Evolutionary conservation across 2,113 vertebrate species (phyloP).

Genomic region (Lophochroa leadbeateri): DNA sequence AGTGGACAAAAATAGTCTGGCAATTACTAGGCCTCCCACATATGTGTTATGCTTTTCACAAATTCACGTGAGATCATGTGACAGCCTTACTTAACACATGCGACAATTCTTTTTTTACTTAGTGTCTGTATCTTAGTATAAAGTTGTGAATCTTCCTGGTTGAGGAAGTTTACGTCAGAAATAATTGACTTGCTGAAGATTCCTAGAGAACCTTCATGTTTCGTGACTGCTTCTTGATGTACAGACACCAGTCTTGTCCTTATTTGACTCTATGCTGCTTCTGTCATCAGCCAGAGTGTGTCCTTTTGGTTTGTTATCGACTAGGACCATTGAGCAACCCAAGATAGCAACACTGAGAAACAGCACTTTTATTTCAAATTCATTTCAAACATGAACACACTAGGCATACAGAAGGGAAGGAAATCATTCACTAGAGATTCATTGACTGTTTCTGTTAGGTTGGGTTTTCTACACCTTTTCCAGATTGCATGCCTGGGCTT

Average conservation of each 20-base stretch:
- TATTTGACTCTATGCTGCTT: neutral
- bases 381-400: neutral
- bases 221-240: neutral
- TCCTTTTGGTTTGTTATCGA: neutral
- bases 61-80: neutral
- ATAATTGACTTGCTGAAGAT: neutral
- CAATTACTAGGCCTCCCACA: neutral
- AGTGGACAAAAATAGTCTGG: neutral
- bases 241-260: neutral
- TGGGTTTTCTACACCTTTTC: neutral
- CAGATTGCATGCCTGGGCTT: neutral
- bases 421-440: neutral
- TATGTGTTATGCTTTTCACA: neutral
- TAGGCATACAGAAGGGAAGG: neutral
- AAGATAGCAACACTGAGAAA: neutral
- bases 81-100: neutral
- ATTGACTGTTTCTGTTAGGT: fast-evolving
- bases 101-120: neutral
- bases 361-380: neutral
- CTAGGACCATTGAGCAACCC: neutral
- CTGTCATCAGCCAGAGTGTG: neutral
- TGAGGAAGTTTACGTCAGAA: neutral
- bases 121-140: neutral
- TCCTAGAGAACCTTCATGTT: neutral
- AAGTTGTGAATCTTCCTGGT: neutral